A percentile compares a stretch with the other conserved stretches of the same genome.
phyloP scores from a whole-genome alignment of 2,113 vertebrate genomes.

The Osmerus eperlanus region DNA sequence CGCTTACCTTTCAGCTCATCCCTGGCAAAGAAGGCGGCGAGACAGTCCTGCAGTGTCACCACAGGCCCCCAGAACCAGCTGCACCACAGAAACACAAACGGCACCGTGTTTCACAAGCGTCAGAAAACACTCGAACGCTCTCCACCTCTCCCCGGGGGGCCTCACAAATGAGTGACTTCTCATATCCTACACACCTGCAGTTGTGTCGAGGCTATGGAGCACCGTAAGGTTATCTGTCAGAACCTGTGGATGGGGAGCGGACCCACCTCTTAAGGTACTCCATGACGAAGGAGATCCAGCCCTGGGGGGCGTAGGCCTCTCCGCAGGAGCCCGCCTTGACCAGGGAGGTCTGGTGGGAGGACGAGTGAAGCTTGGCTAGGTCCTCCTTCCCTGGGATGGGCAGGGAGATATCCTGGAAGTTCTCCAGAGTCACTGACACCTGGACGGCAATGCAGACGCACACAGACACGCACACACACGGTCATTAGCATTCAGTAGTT shows the following conservation, averaged over 20 bases:
- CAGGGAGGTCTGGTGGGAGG: constrained; percentile 89
- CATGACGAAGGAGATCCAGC: constrained; percentile 95
- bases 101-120: constrained; percentile 2
- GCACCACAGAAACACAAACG: constrained; percentile 74
- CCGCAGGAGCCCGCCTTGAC: constrained; percentile 95
- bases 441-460: constrained; percentile 42
- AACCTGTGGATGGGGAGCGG: not conserved
- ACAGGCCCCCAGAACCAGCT: constrained; percentile 99
- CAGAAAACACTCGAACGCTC: not conserved
- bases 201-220: not conserved
- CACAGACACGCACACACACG: not conserved
- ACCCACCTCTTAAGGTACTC: constrained; percentile 96
- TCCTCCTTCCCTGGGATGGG: constrained; percentile 99
- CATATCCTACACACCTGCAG: too few species aligned
- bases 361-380: constrained; percentile 94
- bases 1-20: constrained; percentile 95
- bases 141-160: not conserved
- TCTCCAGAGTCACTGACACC: constrained; percentile 96
- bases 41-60: constrained; percentile 97
- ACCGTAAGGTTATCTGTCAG: not conserved
- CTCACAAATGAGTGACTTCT: too few species aligned
- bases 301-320: constrained; percentile 92
- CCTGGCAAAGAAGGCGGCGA: constrained; percentile 96
- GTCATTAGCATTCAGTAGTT: too few species aligned
- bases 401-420: constrained; percentile 98